Evolutionary conservation across 2,113 vertebrate species (phyloP).

Genomic region (Pseudorectes ferrugineus): DNA sequence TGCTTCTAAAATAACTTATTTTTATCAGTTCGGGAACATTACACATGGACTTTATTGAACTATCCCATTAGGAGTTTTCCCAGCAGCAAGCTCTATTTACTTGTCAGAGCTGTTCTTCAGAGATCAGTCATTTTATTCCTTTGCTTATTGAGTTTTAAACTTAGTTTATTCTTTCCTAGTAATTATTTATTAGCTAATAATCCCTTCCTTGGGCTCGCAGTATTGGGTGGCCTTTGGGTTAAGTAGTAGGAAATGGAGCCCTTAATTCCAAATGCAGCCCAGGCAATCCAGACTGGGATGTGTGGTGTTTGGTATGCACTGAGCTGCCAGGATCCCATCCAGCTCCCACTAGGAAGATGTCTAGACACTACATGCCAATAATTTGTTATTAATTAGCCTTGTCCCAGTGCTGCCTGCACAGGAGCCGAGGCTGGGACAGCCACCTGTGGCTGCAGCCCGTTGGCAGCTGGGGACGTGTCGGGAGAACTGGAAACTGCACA

Average conservation of each 20-base stretch:
- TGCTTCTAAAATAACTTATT: not conserved
- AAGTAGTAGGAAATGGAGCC: slow-evolving; percentile 10
- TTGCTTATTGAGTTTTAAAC: not conserved
- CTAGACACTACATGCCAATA: slow-evolving; percentile 23
- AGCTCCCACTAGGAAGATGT: slow-evolving; percentile 6
- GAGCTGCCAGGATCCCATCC: not conserved
- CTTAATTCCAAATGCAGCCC: not conserved
- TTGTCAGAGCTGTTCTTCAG: not conserved
- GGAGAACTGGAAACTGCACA: not conserved
- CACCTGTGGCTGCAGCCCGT: not conserved
- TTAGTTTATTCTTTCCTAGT: not conserved
- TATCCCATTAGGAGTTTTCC: not conserved
- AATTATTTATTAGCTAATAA: slow-evolving; percentile 50
- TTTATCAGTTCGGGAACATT: not conserved
- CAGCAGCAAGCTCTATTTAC: not conserved
- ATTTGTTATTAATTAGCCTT: not conserved
- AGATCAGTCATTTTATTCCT: not conserved
- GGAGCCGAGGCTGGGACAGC: not conserved
- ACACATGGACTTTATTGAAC: not conserved
- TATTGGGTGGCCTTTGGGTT: slow-evolving; percentile 2
- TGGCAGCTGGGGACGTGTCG: not conserved
- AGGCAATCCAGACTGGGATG: not conserved
- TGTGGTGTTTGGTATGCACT: not conserved
- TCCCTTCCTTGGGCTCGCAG: not conserved
- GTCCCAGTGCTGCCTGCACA: not conserved